These are phyloP conservation scores for Lipotes vexillifer DNA, from an alignment of 2,113 vertebrate genomes.

Conservation along the genomic window DNA sequence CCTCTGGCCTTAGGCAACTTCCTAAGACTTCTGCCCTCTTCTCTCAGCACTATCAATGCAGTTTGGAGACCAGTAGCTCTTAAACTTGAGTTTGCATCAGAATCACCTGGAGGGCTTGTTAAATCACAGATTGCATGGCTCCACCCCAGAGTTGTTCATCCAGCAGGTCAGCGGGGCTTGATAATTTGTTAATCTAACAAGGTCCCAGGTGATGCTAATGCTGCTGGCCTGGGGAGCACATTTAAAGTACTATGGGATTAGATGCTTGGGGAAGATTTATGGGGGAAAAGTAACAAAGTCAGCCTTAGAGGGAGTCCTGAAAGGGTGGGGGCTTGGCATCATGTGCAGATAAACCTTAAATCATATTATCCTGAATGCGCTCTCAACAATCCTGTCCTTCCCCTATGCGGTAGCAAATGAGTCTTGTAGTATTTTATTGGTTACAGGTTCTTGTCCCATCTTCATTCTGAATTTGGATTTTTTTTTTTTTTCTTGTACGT, in stretches of 20 bases:
- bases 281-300: neutral
- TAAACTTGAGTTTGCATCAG: neutral
- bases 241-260: neutral
- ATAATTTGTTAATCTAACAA: neutral
- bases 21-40: no score
- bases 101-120: neutral
- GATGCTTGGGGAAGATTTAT: neutral
- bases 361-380: neutral
- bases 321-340: neutral
- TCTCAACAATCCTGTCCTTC: neutral
- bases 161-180: neutral
- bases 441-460: neutral
- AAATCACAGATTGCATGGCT: neutral
- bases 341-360: neutral
- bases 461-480: neutral
- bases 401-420: neutral
- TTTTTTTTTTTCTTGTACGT: neutral
- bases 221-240: neutral
- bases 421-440: neutral
- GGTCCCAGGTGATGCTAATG: neutral
- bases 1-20: neutral
- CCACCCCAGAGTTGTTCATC: neutral
- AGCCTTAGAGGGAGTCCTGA: neutral
- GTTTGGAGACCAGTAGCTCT: neutral
- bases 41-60: neutral